Conservation (phyloP, 2,797 vertebrate genomes). For the Anableps anableps region DNA sequence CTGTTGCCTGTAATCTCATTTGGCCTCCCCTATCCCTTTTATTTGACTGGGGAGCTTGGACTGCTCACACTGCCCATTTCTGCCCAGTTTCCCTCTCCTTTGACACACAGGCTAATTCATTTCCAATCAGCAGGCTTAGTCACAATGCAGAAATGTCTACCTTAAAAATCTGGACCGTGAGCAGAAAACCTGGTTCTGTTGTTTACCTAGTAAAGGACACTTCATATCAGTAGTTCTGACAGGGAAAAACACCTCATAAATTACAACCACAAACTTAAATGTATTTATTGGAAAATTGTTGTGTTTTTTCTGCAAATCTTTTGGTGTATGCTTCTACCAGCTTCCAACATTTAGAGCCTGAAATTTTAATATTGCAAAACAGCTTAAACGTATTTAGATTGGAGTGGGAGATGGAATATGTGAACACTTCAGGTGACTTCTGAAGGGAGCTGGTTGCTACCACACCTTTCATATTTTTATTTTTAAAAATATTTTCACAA, state of each 20-base stretch:
- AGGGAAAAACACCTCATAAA: constrained; percentile 31
- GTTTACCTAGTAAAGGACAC: constrained; percentile 16
- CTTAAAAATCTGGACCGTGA: constrained; percentile 53
- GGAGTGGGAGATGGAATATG: not conserved
- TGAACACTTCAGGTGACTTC: not conserved
- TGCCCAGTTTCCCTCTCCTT: constrained; percentile 74
- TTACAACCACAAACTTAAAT: not conserved
- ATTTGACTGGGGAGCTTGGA: constrained; percentile 79
- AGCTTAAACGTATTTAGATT: not conserved
- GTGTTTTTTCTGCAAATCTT: not conserved
- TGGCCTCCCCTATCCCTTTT: constrained; percentile 84
- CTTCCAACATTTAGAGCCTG: not conserved
- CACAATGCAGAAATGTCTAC: constrained; percentile 53
- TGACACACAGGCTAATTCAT: constrained; percentile 77
- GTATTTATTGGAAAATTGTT: too few species aligned
- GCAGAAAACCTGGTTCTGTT: constrained; percentile 54
- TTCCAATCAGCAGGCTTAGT: constrained; percentile 71
- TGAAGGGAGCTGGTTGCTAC: not conserved
- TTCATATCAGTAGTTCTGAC: constrained; percentile 9
- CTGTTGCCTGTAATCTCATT: constrained; percentile 92
- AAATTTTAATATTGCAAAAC: not conserved
- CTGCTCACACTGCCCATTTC: constrained; percentile 77
- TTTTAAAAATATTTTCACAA: not conserved
- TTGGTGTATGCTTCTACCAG: not conserved
- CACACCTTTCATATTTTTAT: not conserved